Evolutionary conservation across 2,113 vertebrate genomes (phyloP), one percentile per base, ranked within the genome.

Genomic region (Prochilodus magdalenae): DNA sequence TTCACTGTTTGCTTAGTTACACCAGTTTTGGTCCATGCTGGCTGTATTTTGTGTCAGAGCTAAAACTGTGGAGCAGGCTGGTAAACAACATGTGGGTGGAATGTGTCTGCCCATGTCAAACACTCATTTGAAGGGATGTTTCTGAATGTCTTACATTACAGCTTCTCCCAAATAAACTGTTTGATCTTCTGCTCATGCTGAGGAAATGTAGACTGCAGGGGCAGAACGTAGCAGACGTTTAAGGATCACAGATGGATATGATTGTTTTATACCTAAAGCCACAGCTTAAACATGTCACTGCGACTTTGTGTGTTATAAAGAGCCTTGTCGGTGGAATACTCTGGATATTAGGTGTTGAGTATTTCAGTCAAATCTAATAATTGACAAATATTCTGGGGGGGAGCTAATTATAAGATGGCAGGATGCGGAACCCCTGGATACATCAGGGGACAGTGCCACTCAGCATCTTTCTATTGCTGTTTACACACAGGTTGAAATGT

Each of bases 11-110:
- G 16, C 20, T n/a, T 26, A n/a, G 30, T 69, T 36, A 10, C 18
- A 36, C 30, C 22, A 69, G 30, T 67, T 20, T 36, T 67, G 1
- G 5, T 67, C 18, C 18, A 8, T 22, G 65, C 27, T 20, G 6
- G 3, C 30, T 67, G n/a, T 16, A 14, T 67, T 67, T 67, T 67
- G 65, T 67, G 65, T 40, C n/a, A 40, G 26, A 67, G 30, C 30
- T 67, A 16, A 29, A 65, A 30, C 26, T 33, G 62, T 44, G 20
- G 12, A 70, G 36, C 36, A 70, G 36, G 22, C 66, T 70, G 40
- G 66, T 70, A 70, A 70, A 40, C 66, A 70, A 70, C 66, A 44
- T 24, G 65, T 70, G 66, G 33, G 40, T 44, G 66, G 66, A 70
- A 70, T 70, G 66, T 44, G n/a, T 70, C 66, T 70, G 36, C 66